Conservation (phyloP, 1,140 invertebrate species). For the Caenorhabditis inopinata region DNA sequence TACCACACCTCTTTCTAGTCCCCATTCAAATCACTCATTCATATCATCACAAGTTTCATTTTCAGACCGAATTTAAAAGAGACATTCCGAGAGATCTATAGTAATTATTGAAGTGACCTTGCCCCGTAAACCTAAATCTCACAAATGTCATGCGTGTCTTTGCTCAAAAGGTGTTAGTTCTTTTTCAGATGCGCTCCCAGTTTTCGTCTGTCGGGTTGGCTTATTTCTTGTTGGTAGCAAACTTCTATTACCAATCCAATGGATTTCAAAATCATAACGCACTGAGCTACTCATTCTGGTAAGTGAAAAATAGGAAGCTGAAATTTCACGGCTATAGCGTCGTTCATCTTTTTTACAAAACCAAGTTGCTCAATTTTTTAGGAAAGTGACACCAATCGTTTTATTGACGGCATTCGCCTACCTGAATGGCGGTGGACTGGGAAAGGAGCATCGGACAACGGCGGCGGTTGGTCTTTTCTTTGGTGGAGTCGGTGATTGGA, state of each 20-base stretch:
- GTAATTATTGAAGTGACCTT: too few relatives aligned
- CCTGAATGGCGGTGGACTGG: constrained; percentile 6
- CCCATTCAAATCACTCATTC: too few relatives aligned
- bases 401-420: constrained; percentile 3
- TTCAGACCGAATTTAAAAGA: too few relatives aligned
- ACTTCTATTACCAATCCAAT: constrained; percentile 40
- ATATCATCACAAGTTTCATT: too few relatives aligned
- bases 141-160: too few relatives aligned
- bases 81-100: too few relatives aligned
- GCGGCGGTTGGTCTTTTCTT: background rate
- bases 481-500: constrained; percentile 28
- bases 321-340: too few relatives aligned
- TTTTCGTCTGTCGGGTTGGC: constrained; percentile 16
- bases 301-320: background rate
- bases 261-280: constrained; percentile 37
- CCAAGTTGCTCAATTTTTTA: too few relatives aligned
- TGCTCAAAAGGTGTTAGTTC: too few relatives aligned
- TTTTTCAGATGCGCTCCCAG: constrained; percentile 33
- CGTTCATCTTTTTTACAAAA: too few relatives aligned
- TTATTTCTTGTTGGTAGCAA: constrained; percentile 23
- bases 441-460: background rate
- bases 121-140: too few relatives aligned
- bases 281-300: constrained; percentile 36
- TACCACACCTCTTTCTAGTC: too few relatives aligned
- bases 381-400: constrained; percentile 23